These are phyloP conservation scores for Dione juno DNA, from an alignment of 2,888 invertebrate genomes.

Conservation along the genomic window DNA sequence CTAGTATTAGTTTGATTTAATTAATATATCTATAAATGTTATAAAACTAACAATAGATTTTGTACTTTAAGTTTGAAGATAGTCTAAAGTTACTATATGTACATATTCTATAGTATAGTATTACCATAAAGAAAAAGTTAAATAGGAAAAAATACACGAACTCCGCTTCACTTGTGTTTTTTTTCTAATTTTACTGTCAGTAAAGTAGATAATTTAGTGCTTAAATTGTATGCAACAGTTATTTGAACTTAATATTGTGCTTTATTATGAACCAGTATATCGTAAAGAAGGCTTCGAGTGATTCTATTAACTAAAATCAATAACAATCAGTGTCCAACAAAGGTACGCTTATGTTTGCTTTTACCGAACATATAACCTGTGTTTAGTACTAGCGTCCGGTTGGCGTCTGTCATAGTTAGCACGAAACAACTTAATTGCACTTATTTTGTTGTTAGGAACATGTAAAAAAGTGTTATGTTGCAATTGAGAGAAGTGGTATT, in stretches of 20 bases:
- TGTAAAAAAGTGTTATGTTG: slow-evolving; percentile 59
- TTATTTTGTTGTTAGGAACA: slow-evolving; percentile 56
- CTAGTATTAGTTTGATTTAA: background rate
- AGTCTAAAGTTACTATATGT: background rate
- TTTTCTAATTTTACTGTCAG: slow-evolving; percentile 83
- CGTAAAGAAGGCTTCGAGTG: slow-evolving; percentile 72
- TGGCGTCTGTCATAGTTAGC: slow-evolving; percentile 80
- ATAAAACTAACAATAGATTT: background rate
- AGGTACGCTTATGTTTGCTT: slow-evolving; percentile 84
- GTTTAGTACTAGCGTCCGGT: slow-evolving; percentile 82
- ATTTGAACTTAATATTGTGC: slow-evolving; percentile 74
- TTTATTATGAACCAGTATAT: slow-evolving; percentile 78
- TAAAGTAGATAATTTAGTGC: slow-evolving; percentile 79
- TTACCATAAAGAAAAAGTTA: slow-evolving; percentile 50
- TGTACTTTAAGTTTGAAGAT: background rate
- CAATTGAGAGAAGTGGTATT: slow-evolving; percentile 52
- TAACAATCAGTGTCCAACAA: slow-evolving; percentile 83
- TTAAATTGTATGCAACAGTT: slow-evolving; percentile 82
- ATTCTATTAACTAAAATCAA: slow-evolving; percentile 82
- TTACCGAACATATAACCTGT: slow-evolving; percentile 79
- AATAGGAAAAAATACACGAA: slow-evolving; percentile 73
- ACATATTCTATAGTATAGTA: slow-evolving; percentile 35
- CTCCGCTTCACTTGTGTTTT: slow-evolving; percentile 83
- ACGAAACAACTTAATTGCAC: slow-evolving; percentile 63
- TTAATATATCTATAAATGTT: background rate